Base-by-base conservation (phyloP, 2,888 invertebrate species). In the Acheta domesticus region DNA sequence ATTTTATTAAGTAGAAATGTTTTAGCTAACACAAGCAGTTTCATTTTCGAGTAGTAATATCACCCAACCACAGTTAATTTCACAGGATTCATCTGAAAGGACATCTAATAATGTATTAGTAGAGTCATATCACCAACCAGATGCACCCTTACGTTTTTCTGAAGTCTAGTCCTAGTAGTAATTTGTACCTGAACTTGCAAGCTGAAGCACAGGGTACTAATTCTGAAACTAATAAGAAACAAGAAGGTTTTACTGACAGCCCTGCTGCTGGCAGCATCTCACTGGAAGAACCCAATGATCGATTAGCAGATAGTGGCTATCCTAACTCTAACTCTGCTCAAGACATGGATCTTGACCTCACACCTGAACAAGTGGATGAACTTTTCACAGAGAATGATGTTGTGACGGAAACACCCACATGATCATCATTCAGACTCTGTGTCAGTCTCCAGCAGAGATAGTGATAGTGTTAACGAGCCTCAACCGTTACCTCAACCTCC, bases 231-330 rank as follows among this genome's bases (percentile, higher is more conserved):
- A 48, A 23, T 12, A 76, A 76, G 19, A 76, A 48, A n/a, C 20
- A 23, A n/a, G 49, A 76, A 8, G 48, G 48, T 48, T 20, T 20
- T 12, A 36, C 76, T 11, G 76, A 76, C 76, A 76, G 76, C 2
- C 11, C 49, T n/a, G 48, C 74, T 19, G 77, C 73, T 21, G 78
- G 78, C 48, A 80, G 80, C 49, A 77, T n/a, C 21, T 78, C 78
- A 74, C 49, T 78, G 5, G 80, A 80, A n/a, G 80, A 80, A 21
- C 78, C 77, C 49, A 80, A 80, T 50, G 78, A 78, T 36, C 76
- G 74, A n/a, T 77, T 77, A 19, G 77, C 85, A 82, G 86, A 86
- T 79, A 86, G 86, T 48, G 86, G 85, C 2, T 86, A 86, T 80
- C 86, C 86, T 11, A 86, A 86, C 80, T 85, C 86, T 1, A 83